A percentile compares a stretch with the other conserved stretches of the same genome.
phyloP scores from a whole-genome alignment of 2,888 invertebrate genomes.

The Protonemura montana region DNA sequence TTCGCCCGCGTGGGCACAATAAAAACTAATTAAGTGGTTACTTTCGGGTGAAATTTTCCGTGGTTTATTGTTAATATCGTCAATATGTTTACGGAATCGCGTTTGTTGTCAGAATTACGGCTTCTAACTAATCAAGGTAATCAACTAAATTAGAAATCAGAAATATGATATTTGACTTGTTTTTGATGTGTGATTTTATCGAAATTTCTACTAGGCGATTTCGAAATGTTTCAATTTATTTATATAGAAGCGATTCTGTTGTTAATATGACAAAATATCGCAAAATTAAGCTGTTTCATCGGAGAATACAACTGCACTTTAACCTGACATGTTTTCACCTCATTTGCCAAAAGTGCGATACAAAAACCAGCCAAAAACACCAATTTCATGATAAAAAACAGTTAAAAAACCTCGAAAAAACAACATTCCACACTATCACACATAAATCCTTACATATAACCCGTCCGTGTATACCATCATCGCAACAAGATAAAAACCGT shows the following conservation, averaged over 20 bases:
- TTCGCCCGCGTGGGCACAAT: neutral
- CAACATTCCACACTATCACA: neutral
- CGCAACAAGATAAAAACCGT: neutral
- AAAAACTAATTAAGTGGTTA: constrained; percentile 7
- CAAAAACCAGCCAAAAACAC: too few relatives aligned
- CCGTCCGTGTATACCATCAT: neutral
- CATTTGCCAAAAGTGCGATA: too few relatives aligned
- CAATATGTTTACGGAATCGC: neutral
- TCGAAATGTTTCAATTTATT: too few relatives aligned
- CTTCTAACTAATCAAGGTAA: neutral
- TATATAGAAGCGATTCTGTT: too few relatives aligned
- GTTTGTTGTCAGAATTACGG: neutral
- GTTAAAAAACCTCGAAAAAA: neutral
- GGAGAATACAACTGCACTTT: too few relatives aligned
- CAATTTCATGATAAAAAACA: too few relatives aligned
- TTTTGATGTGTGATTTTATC: too few relatives aligned
- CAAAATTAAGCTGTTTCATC: too few relatives aligned
- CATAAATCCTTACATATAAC: neutral
- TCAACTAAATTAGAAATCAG: neutral
- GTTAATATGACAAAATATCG: too few relatives aligned
- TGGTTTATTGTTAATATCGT: neutral
- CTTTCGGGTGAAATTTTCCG: neutral
- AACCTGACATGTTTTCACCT: too few relatives aligned
- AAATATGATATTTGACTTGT: neutral
- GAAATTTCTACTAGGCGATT: too few relatives aligned